Percentiles rank a stretch among this genome's conserved stretches.
Conservation (phyloP, 2,797 vertebrate genomes). For the Lutjanus campechanus region DNA sequence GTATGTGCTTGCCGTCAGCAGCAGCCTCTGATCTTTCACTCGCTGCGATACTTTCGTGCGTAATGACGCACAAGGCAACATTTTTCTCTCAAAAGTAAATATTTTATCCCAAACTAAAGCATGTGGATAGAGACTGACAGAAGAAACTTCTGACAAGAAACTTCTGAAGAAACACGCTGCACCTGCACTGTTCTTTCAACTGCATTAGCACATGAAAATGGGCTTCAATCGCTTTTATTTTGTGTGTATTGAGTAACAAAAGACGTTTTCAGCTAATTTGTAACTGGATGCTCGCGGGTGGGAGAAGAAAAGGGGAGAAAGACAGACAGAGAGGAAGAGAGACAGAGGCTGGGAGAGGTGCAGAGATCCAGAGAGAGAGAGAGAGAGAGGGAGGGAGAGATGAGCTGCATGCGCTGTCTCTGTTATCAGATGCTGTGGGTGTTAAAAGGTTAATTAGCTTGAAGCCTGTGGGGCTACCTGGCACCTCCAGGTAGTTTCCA, state of each 20-base stretch:
- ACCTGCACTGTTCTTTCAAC: conserved; percentile 67
- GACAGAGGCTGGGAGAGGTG: neutral
- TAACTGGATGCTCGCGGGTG: conserved; percentile 54
- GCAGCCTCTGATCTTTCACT: neutral
- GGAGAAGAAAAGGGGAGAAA: conserved; percentile 15
- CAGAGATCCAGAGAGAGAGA: neutral
- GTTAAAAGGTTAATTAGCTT: conserved; percentile 79
- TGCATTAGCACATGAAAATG: conserved; percentile 76
- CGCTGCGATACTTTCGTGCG: conserved; percentile 28
- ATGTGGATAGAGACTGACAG: conserved; percentile 30
- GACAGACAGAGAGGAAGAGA: conserved; percentile 1
- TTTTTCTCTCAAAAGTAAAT: neutral
- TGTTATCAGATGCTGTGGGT: conserved; percentile 73
- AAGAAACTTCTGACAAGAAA: conserved; percentile 55
- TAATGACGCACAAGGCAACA: conserved; percentile 54
- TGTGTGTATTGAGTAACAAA: conserved; percentile 74
- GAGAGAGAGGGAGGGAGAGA: conserved; percentile 7
- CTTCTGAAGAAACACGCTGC: conserved; percentile 58
- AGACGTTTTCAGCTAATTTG: conserved; percentile 65
- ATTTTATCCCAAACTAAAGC: conserved; percentile 24
- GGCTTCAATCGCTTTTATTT: conserved; percentile 48
- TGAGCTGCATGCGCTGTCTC: conserved; percentile 19
- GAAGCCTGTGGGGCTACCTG: conserved; percentile 75
- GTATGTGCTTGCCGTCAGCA: conserved; percentile 35
- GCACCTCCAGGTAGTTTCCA: conserved; percentile 82